These are phyloP conservation scores for Zaprionus taronus DNA, from an alignment of 1,140 invertebrate genomes.

Conservation along the genomic window DNA sequence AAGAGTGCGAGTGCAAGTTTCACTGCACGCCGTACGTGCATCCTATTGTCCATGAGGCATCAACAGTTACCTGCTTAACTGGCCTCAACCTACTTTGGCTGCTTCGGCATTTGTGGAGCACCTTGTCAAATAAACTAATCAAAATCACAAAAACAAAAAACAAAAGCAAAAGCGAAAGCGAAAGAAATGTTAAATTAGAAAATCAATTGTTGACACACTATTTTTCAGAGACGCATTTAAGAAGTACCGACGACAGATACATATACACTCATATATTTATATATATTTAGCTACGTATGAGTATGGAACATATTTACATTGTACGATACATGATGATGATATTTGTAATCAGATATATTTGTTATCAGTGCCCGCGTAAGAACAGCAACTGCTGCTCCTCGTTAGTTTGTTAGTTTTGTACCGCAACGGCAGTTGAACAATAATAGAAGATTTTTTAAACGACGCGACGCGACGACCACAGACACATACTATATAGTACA, in stretches of 20 bases:
- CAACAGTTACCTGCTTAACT: conserved; percentile 32
- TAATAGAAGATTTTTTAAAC: conserved; percentile 50
- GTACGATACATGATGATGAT: conserved; percentile 19
- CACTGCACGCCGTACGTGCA: neutral
- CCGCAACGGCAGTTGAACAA: conserved; percentile 57
- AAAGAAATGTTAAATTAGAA: conserved; percentile 5
- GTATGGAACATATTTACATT: conserved; percentile 46
- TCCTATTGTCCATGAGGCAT: conserved; percentile 16
- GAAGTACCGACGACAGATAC: conserved; percentile 67
- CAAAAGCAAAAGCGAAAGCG: neutral
- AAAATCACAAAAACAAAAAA: conserved; percentile 54
- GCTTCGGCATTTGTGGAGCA: conserved; percentile 52
- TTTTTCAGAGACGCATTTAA: conserved; percentile 81
- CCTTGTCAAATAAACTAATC: conserved; percentile 49
- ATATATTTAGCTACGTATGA: conserved; percentile 53
- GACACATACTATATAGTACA: neutral
- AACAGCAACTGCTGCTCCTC: conserved; percentile 25
- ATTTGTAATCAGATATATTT: conserved; percentile 48
- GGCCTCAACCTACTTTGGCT: conserved; percentile 46
- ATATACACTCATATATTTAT: conserved; percentile 37
- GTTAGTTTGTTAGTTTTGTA: conserved; percentile 67
- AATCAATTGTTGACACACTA: conserved; percentile 48
- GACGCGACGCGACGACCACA: conserved; percentile 2
- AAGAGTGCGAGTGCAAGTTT: neutral
- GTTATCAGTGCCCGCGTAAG: conserved; percentile 47